phyloP scores from a whole-genome alignment of 2,888 invertebrate genomes.

The Morinoia aosen region DNA sequence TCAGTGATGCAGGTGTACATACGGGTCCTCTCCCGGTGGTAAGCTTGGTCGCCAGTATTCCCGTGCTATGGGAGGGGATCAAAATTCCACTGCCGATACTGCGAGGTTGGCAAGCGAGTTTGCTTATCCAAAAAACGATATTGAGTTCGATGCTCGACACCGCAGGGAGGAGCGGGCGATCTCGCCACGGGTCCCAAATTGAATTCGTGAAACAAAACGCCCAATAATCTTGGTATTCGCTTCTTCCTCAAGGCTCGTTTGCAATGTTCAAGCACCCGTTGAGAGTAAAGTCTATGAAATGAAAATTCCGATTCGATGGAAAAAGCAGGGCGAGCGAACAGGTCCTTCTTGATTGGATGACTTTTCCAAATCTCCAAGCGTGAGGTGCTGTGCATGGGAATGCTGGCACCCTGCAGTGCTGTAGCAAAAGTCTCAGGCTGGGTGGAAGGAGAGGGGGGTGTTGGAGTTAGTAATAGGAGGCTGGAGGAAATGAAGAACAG shows the following conservation, averaged over 20 bases:
- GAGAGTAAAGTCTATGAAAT: conserved; percentile 16
- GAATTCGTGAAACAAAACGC: conserved; percentile 31
- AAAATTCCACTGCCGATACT: conserved; percentile 22
- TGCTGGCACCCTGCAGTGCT: not conserved
- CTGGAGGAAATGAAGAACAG: not conserved
- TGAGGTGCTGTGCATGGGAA: conserved; percentile 18
- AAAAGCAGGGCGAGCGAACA: not conserved
- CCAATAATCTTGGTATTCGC: conserved; percentile 43
- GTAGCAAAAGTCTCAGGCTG: not conserved
- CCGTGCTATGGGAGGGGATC: not conserved
- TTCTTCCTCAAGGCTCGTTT: conserved; percentile 19
- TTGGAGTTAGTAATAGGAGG: not conserved
- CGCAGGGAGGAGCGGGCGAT: not conserved
- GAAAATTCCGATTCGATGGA: conserved; percentile 23
- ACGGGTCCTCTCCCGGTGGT: not conserved
- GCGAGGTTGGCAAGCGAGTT: conserved; percentile 35
- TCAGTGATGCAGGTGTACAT: not conserved
- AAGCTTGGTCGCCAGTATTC: not conserved
- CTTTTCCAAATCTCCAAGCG: conserved; percentile 25
- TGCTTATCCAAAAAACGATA: conserved; percentile 53
- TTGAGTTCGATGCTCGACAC: conserved; percentile 45
- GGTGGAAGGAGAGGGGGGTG: not conserved
- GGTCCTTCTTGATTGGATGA: conserved; percentile 21
- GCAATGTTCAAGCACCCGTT: not conserved
- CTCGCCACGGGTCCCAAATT: not conserved